Percentiles rank a stretch among this genome's conserved stretches.
phyloP scores from a whole-genome alignment of 2,797 vertebrate genomes.

The Adrianichthys oophorus region DNA sequence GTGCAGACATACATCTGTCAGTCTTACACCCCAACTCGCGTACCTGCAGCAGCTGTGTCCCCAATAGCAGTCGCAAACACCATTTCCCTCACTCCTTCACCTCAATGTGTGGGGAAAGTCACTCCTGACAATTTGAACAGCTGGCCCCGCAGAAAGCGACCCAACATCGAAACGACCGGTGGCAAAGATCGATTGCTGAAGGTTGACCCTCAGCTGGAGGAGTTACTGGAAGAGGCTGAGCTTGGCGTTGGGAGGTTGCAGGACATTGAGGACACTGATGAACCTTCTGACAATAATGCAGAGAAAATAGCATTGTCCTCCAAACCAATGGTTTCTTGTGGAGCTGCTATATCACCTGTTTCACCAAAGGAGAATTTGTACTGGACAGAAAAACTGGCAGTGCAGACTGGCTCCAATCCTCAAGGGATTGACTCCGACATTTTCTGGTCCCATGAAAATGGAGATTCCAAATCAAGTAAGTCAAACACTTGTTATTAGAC shows the following conservation, averaged over 20 bases:
- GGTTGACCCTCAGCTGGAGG: slow-evolving; percentile 41
- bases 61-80: slow-evolving; percentile 68
- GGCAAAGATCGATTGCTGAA: slow-evolving; percentile 56
- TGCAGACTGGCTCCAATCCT: slow-evolving; percentile 34
- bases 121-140: slow-evolving; percentile 89
- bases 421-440: slow-evolving; percentile 36
- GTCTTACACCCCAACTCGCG: slow-evolving; percentile 88
- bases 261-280: slow-evolving; percentile 70
- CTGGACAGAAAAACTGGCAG: slow-evolving; percentile 52
- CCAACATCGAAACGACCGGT: slow-evolving; percentile 48
- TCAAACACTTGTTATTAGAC: neutral
- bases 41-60: slow-evolving; percentile 72
- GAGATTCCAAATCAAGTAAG: slow-evolving; percentile 59
- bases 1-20: slow-evolving; percentile 94
- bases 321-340: slow-evolving; percentile 15
- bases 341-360: slow-evolving; percentile 23
- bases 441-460: slow-evolving; percentile 34
- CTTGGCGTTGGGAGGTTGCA: slow-evolving; percentile 85
- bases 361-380: slow-evolving; percentile 63
- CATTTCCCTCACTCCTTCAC: slow-evolving; percentile 85
- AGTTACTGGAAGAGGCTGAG: slow-evolving; percentile 81
- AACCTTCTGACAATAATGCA: slow-evolving; percentile 49
- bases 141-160: slow-evolving; percentile 92
- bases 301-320: slow-evolving; percentile 54
- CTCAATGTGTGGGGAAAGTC: slow-evolving; percentile 82